phyloP scores from a whole-genome alignment of 2,888 invertebrate genomes.

The Cylindroiulus punctatus region DNA sequence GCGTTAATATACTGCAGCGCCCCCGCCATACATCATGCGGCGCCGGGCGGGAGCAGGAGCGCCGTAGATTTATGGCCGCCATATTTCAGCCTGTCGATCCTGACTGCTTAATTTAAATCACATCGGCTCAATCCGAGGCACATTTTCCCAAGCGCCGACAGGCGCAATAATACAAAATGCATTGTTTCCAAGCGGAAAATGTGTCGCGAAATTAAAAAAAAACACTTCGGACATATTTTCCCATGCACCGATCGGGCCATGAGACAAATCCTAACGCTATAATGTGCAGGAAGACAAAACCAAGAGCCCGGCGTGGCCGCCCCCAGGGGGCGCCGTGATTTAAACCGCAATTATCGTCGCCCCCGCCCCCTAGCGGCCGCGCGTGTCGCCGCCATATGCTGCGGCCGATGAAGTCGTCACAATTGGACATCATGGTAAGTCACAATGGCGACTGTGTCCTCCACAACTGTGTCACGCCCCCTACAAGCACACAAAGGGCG shows the following conservation, averaged over 20 bases:
- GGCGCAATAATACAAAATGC: too few species aligned
- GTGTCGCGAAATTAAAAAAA: too few species aligned
- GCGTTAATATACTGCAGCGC: background rate
- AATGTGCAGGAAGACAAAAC: too few species aligned
- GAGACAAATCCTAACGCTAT: too few species aligned
- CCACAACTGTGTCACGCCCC: too few species aligned
- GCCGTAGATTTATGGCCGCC: background rate
- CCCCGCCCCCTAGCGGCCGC: constrained; percentile 27
- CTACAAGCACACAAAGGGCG: too few species aligned
- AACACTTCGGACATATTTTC: too few species aligned
- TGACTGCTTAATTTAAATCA: constrained; percentile 43
- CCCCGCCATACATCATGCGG: background rate
- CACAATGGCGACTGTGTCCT: too few species aligned
- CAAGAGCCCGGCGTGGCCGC: background rate
- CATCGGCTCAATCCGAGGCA: background rate
- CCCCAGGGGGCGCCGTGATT: too few species aligned
- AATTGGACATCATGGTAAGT: too few species aligned
- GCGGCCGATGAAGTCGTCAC: background rate
- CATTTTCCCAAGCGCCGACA: background rate
- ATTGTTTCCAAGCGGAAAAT: too few species aligned
- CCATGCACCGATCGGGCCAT: too few species aligned
- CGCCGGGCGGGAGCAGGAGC: background rate
- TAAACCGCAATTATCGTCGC: constrained; percentile 29
- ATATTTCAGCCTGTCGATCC: constrained; percentile 38
- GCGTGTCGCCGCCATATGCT: constrained; percentile 38